Evolutionary conservation across 2,113 vertebrate species (phyloP).

Genomic region (Nesogale talazaci): DNA sequence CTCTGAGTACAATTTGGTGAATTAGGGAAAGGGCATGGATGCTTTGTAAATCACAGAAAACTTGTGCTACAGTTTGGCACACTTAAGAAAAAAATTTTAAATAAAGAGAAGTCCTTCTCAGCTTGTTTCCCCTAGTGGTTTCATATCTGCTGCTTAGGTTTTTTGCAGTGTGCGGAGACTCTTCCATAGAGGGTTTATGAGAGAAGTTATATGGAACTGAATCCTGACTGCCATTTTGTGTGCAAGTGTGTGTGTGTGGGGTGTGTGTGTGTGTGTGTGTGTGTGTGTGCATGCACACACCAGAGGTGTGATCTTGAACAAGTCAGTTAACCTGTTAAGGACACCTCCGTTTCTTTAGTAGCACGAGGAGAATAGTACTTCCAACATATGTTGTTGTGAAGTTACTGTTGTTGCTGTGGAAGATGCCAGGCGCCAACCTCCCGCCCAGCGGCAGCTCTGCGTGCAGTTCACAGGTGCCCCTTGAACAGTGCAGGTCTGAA

Average conservation of each 20-base stretch:
- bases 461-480: too few relatives aligned
- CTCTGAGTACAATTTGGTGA: slow-evolving; percentile 47
- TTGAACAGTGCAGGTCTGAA: too few relatives aligned
- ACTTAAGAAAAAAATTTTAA: background rate
- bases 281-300: background rate
- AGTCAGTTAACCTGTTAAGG: background rate
- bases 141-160: slow-evolving; percentile 12
- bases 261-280: background rate
- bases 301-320: slow-evolving; percentile 21
- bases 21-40: slow-evolving; percentile 57
- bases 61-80: slow-evolving; percentile 44
- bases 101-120: slow-evolving; percentile 41
- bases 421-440: too few relatives aligned
- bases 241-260: background rate
- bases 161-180: background rate
- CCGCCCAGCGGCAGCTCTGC: too few relatives aligned
- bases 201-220: background rate
- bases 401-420: background rate
- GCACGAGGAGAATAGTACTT: slow-evolving; percentile 8
- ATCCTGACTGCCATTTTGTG: background rate
- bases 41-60: slow-evolving; percentile 63
- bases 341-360: slow-evolving; percentile 34
- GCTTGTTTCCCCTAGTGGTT: slow-evolving; percentile 37
- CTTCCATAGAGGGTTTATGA: background rate
- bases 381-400: background rate